Evolutionary conservation across 2,797 vertebrate species (phyloP).

Genomic region (Vultur gryphus): DNA sequence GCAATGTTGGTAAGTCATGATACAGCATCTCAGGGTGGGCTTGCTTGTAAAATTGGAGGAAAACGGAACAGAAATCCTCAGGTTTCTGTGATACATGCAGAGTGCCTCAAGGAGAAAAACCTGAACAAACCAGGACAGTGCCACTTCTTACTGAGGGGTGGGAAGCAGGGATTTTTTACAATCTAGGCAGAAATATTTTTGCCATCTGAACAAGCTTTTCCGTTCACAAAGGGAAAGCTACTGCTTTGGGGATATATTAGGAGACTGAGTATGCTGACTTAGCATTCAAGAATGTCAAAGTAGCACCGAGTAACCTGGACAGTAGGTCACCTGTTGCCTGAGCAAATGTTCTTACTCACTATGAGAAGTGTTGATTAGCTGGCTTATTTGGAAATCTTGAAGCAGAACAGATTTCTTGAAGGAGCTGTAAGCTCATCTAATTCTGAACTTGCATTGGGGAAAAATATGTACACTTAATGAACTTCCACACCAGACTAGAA

Average conservation of each 20-base stretch:
- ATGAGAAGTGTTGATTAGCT: neutral
- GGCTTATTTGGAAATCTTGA: neutral
- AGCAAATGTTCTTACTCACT: neutral
- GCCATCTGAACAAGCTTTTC: neutral
- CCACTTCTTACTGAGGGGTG: neutral
- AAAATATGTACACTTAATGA: neutral
- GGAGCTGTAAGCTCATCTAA: neutral
- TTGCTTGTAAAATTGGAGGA: neutral
- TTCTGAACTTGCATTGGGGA: neutral
- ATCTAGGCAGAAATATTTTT: neutral
- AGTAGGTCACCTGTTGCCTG: neutral
- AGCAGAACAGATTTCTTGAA: neutral
- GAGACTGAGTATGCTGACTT: neutral
- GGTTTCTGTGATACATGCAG: neutral
- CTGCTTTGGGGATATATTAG: neutral
- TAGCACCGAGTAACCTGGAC: rapidly evolving
- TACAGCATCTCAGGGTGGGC: neutral
- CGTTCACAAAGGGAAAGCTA: neutral
- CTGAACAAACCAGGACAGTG: neutral
- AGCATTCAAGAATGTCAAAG: neutral
- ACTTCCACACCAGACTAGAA: neutral
- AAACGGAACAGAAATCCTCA: neutral
- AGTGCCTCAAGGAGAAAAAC: neutral
- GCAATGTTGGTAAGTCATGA: neutral
- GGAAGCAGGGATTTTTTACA: neutral